A percentile compares a stretch with the other conserved stretches of the same genome.
phyloP scores from a whole-genome alignment of 2,888 invertebrate species.

The Epistrophella euchroma region DNA sequence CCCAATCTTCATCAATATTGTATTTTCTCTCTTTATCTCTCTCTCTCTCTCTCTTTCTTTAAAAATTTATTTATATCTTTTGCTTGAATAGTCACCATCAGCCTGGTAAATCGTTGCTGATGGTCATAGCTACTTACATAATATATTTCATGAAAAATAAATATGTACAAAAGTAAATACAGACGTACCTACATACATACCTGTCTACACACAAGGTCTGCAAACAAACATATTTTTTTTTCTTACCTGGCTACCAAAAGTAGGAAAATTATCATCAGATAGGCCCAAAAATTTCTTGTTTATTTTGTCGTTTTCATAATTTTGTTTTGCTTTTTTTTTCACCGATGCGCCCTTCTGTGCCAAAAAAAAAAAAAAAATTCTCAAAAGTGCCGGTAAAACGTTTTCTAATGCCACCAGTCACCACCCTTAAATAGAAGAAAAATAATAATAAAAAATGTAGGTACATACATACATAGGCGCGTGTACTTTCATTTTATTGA shows the following conservation, averaged over 20 bases:
- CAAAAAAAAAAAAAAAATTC: slow-evolving; percentile 22
- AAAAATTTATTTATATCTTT: slow-evolving; percentile 68
- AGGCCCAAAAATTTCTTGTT: slow-evolving; percentile 64
- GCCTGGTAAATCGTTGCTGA: slow-evolving; percentile 21
- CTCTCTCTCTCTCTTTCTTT: slow-evolving; percentile 27
- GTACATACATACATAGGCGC: slow-evolving; percentile 8
- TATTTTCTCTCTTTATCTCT: slow-evolving; percentile 5
- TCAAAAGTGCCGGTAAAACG: slow-evolving; percentile 46
- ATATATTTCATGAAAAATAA: slow-evolving; percentile 22
- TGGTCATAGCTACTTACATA: slow-evolving; percentile 20
- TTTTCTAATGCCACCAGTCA: slow-evolving; percentile 44
- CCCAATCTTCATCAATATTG: slow-evolving; percentile 34
- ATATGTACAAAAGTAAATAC: neutral
- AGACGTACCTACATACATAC: neutral
- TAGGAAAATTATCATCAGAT: slow-evolving; percentile 48
- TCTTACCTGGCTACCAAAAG: slow-evolving; percentile 6
- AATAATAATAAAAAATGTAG: neutral
- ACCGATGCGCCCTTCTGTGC: slow-evolving; percentile 15
- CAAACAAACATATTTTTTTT: neutral
- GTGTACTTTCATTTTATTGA: slow-evolving; percentile 1
- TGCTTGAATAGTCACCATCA: slow-evolving; percentile 62
- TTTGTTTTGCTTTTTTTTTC: slow-evolving; percentile 13
- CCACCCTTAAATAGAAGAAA: slow-evolving; percentile 13
- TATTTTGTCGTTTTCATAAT: slow-evolving; percentile 48
- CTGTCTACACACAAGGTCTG: neutral